A percentile compares a stretch with the other conserved stretches of the same genome.
These are phyloP conservation scores for Homarus americanus DNA, from an alignment of 1,140 invertebrate genomes.

Conservation along the genomic window DNA sequence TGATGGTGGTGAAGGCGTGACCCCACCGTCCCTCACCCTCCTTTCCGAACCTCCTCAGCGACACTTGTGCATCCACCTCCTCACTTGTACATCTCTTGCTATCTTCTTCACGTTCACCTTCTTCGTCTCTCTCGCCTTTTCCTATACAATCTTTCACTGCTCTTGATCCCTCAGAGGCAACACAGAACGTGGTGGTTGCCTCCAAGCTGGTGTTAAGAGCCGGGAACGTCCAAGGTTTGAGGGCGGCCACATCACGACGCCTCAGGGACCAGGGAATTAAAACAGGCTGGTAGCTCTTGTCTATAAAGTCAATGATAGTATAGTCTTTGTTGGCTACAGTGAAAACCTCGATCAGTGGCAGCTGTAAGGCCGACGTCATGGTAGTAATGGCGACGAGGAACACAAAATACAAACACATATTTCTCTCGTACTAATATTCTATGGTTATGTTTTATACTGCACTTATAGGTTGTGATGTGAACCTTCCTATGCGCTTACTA, in stretches of 20 bases:
- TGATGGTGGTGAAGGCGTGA: slow-evolving; percentile 9
- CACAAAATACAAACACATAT: no score
- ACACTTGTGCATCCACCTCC: neutral
- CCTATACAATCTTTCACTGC: neutral
- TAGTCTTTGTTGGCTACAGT: neutral
- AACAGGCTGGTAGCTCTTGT: slow-evolving; percentile 7
- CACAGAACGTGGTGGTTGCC: slow-evolving; percentile 37
- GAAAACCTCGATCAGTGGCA: neutral
- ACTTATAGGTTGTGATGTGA: no score
- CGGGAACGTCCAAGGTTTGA: slow-evolving; percentile 18
- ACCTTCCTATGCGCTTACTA: no score
- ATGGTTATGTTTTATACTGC: no score
- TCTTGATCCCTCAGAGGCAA: neutral
- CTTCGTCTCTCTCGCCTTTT: neutral
- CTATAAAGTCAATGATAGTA: slow-evolving; percentile 14
- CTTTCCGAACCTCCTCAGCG: slow-evolving; percentile 25
- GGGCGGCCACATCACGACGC: neutral
- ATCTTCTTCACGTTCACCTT: neutral
- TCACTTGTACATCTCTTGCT: neutral
- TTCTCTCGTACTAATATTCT: no score
- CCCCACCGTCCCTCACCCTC: neutral
- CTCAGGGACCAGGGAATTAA: neutral
- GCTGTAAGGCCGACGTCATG: neutral
- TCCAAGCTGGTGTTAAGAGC: neutral
- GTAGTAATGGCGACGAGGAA: neutral